These are phyloP conservation scores for Euplagia quadripunctaria DNA, from an alignment of 2,888 invertebrate species.

Conservation along the genomic window DNA sequence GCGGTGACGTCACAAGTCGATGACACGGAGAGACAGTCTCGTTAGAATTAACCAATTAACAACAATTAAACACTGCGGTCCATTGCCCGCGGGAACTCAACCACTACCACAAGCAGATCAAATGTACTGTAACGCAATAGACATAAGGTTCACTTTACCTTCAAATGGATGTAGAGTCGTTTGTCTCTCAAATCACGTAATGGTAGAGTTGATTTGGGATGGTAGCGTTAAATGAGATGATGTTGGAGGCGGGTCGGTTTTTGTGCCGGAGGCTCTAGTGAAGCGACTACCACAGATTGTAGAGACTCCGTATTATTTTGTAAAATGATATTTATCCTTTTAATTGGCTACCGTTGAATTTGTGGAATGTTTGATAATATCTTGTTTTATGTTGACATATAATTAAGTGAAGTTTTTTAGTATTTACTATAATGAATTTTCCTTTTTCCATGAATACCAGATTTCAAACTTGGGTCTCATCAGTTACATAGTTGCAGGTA, in stretches of 20 bases:
- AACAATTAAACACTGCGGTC: slow-evolving; percentile 63
- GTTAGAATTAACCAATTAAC: slow-evolving; percentile 80
- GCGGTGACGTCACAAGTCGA: slow-evolving; percentile 40
- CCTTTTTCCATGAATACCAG: not conserved
- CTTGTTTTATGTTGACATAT: not conserved
- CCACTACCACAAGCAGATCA: not conserved
- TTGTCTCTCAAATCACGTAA: slow-evolving; percentile 61
- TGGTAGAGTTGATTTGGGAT: slow-evolving; percentile 69
- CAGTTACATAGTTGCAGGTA: not conserved
- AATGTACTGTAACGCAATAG: not conserved
- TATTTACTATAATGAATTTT: not conserved
- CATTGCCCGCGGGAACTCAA: slow-evolving; percentile 37
- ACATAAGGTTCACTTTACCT: slow-evolving; percentile 19
- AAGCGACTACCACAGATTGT: slow-evolving; percentile 25
- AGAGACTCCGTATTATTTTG: slow-evolving; percentile 22
- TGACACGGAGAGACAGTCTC: slow-evolving; percentile 50
- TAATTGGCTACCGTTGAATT: slow-evolving; percentile 27
- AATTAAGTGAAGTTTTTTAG: not conserved
- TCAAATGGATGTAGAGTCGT: not conserved
- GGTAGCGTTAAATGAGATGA: slow-evolving; percentile 70
- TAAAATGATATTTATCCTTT: slow-evolving; percentile 31
- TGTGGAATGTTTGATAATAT: slow-evolving; percentile 1
- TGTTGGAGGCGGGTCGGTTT: slow-evolving; percentile 58
- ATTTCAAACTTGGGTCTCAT: not conserved
- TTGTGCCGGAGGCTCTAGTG: slow-evolving; percentile 36